phyloP scores from a whole-genome alignment of 1,140 invertebrate species.

The Dufourea novaeangliae region DNA sequence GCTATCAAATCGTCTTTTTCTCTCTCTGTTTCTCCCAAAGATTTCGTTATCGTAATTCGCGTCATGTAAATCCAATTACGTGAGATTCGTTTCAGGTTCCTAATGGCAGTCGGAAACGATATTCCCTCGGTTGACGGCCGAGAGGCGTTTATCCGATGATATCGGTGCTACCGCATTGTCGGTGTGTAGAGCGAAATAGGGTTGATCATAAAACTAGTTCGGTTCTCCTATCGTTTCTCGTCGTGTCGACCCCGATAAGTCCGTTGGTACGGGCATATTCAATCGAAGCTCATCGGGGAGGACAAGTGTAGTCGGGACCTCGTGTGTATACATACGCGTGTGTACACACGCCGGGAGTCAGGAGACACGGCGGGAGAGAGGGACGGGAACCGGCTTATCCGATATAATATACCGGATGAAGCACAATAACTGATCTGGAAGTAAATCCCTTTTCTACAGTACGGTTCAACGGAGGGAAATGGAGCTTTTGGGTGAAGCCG shows the following conservation, averaged over 20 bases:
- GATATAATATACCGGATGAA: constrained; percentile 52
- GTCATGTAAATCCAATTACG: constrained; percentile 68
- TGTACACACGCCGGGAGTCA: constrained; percentile 54
- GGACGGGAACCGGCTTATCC: constrained; percentile 43
- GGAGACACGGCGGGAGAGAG: constrained; percentile 36
- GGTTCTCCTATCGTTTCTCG: constrained; percentile 46
- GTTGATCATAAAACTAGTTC: constrained; percentile 67
- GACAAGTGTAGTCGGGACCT: not conserved
- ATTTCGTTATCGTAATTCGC: constrained; percentile 67
- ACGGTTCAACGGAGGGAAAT: constrained; percentile 42
- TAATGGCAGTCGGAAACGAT: constrained; percentile 59
- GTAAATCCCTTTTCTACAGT: constrained; percentile 46
- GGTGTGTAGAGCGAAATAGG: constrained; percentile 10
- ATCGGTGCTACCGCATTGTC: constrained; percentile 58
- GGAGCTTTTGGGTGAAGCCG: constrained; percentile 15
- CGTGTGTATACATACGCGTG: constrained; percentile 25
- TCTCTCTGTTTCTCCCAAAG: too few species aligned
- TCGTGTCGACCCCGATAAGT: constrained; percentile 58
- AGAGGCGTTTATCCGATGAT: constrained; percentile 51
- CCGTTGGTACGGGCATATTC: constrained; percentile 34
- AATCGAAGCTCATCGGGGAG: constrained; percentile 31
- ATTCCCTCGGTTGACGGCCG: constrained; percentile 40
- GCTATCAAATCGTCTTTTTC: constrained; percentile 51
- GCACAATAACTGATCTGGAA: constrained; percentile 47
- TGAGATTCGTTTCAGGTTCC: constrained; percentile 61